Conservation (phyloP, 2,113 vertebrate genomes). For the Dascyllus trimaculatus region DNA sequence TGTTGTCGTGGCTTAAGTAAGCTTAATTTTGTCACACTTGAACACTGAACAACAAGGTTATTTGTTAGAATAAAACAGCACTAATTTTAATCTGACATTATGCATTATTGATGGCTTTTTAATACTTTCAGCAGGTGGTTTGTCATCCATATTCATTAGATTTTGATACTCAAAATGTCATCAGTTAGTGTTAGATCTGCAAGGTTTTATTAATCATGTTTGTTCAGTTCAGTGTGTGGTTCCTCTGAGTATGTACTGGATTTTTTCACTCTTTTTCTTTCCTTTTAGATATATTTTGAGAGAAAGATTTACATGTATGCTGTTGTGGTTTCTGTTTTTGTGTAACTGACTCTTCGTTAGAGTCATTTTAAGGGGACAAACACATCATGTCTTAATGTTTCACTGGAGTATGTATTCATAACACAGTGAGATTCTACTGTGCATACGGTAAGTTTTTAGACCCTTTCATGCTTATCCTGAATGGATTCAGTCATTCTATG, state of each 20-base stretch:
- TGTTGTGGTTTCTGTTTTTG: constrained; percentile 3
- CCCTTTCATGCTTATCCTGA: too few species aligned
- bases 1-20: background rate
- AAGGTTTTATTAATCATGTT: background rate
- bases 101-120: constrained; percentile 47
- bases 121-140: constrained; percentile 41
- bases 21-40: background rate
- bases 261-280: background rate
- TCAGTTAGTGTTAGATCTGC: constrained; percentile 1
- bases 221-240: background rate
- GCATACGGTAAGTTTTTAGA: too few species aligned
- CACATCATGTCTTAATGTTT: background rate
- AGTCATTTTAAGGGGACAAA: background rate
- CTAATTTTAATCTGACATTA: background rate
- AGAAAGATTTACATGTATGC: background rate
- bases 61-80: background rate
- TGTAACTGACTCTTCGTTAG: background rate
- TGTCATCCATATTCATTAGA: constrained; percentile 49
- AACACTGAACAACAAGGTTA: background rate
- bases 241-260: background rate
- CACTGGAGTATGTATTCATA: background rate
- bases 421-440: too few species aligned
- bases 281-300: background rate
- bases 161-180: constrained; percentile 27
- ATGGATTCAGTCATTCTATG: too few species aligned